Evolutionary conservation across 2,797 vertebrate species (phyloP), one percentile per base, ranked within the genome.

Genomic region (Neosalanx taihuensis): DNA sequence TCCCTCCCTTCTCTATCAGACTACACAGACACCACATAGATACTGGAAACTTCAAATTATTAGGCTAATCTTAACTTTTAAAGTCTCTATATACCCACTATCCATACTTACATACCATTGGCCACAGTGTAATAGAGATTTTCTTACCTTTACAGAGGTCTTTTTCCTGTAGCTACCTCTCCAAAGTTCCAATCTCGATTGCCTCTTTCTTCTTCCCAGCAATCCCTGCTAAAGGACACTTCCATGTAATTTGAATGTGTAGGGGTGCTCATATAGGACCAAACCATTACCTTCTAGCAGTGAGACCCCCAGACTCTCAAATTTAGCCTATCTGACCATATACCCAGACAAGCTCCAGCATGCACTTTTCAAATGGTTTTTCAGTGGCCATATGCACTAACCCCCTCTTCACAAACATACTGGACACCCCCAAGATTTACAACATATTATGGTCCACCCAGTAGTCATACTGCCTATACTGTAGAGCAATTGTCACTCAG

Each of bases 201-300:
- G 73, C 85, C 89, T 91, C 86, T 89, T 90, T 92, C 93, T 94
- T 93, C 93, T 93, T 94, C 92, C 93, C 93, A 94, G 92, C 87
- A 94, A 93, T 89, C 93, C 91, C 89, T 93, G 93, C 93, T 92
- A 91, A 83, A 90, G 85, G 93, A 89, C 89, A 92, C 90, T 89
- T 92, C 93, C 93, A 94, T 93, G 87, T 92, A 75, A 78, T 89
- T 88, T 89, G 81, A 87, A 82, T 83, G 74, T 88, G 89, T 84
- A 91, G 93, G 93, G 93, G 93, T 94, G 93, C 86, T 70, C 88
- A 88, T 64, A 88, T 84, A 89, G 75, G 75, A 81, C 75, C 69
- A 79, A 82, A 87, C 65, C 82, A 76, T 83, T 86, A 85, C 1
- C 20, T n/a, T 84, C 81, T 15, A 69, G 31, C 64, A 73, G 53